Base-by-base conservation (phyloP, 2,113 vertebrate species). In the Saimiri boliviensis region DNA sequence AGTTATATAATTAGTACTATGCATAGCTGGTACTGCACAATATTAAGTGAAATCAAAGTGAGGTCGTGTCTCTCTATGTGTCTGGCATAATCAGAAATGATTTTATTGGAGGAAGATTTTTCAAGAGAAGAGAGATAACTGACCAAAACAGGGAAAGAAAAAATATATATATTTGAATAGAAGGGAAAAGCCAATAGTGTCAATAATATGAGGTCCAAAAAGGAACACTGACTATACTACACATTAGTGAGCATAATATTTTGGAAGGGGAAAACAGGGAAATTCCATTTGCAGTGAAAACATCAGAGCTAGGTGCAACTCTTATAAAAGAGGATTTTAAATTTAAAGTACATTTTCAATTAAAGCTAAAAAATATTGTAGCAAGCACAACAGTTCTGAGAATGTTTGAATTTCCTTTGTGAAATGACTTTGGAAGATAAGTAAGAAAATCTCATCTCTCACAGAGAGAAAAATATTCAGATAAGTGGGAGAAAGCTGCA, bases 271-370 rank as follows among this genome's bases (percentile, higher is more conserved):
- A 86, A 93, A 70, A 47, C 8, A 68, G 42, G 25, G 74, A 91
- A 89, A 79, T 27, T 32, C 49, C 16, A 74, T 63, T 96, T 92
- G 89, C 54, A 94, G n/a, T 40, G 37, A 70, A 93, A 95, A 80
- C 63, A 25, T 84, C 37, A 71, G 74, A 95, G 8, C 19, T 89
- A 60, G 37, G 63, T 47, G 35, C 20, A 84, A 70, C 27, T 85
- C 80, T 83, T 56, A 2, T 63, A 66, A 88, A 52, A 54, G 7
- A 74, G 10, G 6, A 45, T 85, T 93, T 94, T 71, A 73, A 63
- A 79, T 87, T 80, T 92, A 27, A 47, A 86, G 35, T 40, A 37
- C 32, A 52, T 86, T 85, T 85, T 89, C 58, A 89, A 37, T 86
- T 84, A 93, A 71, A 56, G 32, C 16, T 91, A 91, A 94, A 74